phyloP scores from a whole-genome alignment of 2,113 vertebrate species.

The Orientallactaga bullata region DNA sequence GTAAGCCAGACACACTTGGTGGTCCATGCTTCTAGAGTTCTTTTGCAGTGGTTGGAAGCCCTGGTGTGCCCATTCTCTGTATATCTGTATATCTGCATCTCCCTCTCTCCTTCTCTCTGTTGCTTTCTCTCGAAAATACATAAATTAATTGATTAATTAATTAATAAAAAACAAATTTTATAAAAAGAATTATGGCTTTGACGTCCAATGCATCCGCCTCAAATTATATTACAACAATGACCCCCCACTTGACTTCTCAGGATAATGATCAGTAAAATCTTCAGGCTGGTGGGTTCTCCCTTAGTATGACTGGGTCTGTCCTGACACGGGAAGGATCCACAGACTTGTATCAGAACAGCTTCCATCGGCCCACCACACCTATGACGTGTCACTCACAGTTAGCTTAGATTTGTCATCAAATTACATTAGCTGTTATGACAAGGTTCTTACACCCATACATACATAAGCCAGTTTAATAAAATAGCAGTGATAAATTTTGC shows the following conservation, averaged over 20 bases:
- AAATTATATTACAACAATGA: neutral
- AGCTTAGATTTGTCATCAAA: neutral
- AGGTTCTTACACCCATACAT: neutral
- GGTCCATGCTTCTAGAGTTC: no score
- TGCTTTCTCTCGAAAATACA: no score
- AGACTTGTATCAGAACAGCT: accelerated
- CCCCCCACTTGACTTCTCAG: neutral
- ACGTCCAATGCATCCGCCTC: neutral
- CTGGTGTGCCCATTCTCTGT: no score
- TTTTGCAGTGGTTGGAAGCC: no score
- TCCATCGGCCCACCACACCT: no score
- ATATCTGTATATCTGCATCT: no score
- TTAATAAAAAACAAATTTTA: no score
- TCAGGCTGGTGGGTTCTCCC: neutral
- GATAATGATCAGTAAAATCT: neutral
- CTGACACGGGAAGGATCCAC: neutral
- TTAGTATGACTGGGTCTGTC: neutral
- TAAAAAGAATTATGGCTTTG: neutral
- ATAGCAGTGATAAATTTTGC: neutral
- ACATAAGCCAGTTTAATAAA: neutral
- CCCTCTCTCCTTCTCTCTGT: no score
- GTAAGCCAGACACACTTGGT: no score
- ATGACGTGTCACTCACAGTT: neutral
- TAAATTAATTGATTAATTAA: no score
- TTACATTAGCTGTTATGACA: neutral